These are phyloP conservation scores for Mylabris phalerata DNA, from an alignment of 1,140 invertebrate species.

Conservation along the genomic window DNA sequence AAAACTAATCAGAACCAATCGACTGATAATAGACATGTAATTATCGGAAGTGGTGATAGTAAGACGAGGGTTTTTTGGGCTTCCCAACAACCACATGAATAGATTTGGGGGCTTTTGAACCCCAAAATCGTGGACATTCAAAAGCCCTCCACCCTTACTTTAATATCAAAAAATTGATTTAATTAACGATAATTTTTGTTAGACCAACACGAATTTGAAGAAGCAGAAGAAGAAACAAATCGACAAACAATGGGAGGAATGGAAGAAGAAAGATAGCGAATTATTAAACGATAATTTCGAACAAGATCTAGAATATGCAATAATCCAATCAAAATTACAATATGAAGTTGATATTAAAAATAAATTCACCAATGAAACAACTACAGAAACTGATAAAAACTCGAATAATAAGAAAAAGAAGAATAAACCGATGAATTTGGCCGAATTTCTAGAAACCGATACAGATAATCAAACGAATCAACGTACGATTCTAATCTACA, in stretches of 20 bases:
- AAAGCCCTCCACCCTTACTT: not conserved
- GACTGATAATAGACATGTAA: no score
- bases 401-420: slow-evolving; percentile 55
- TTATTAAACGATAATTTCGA: slow-evolving; percentile 52
- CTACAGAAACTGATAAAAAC: slow-evolving; percentile 16
- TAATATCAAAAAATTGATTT: not conserved
- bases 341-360: not conserved
- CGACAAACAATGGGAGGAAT: slow-evolving; percentile 51
- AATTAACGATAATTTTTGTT: not conserved
- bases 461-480: slow-evolving; percentile 4
- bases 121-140: not conserved
- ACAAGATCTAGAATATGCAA: not conserved
- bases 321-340: not conserved
- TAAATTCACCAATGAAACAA: not conserved
- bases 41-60: no score
- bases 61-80: no score
- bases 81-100: no score
- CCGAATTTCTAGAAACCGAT: slow-evolving; percentile 48
- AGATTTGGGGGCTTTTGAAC: no score
- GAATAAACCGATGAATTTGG: slow-evolving; percentile 59
- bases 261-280: slow-evolving; percentile 55
- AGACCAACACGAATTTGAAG: not conserved
- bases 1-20: not conserved
- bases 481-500: not conserved
- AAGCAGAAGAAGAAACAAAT: slow-evolving; percentile 37